phyloP scores from a whole-genome alignment of 2,888 invertebrate genomes.

The Pocota personata region DNA sequence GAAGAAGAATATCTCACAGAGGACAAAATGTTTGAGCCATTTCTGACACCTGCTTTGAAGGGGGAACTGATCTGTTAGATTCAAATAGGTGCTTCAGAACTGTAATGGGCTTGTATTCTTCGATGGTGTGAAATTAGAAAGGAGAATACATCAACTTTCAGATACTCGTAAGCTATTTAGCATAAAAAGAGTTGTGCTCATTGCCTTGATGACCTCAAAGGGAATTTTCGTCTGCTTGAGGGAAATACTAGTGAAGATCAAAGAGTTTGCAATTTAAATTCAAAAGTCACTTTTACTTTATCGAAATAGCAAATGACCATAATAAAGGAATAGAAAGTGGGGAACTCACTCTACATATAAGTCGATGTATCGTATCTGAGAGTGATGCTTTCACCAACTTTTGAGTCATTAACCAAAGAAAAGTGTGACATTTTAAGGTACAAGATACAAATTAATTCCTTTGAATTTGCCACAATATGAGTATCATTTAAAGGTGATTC shows the following conservation, averaged over 20 bases:
- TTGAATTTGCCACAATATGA: too few species aligned
- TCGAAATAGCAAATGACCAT: background rate
- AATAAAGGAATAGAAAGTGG: background rate
- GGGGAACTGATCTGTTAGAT: background rate
- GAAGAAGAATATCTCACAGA: conserved; percentile 10
- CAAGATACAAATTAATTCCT: too few species aligned
- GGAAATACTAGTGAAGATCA: background rate
- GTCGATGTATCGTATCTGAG: too few species aligned
- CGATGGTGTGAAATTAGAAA: conserved; percentile 6
- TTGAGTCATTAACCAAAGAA: too few species aligned
- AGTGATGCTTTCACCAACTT: too few species aligned
- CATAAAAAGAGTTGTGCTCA: conserved; percentile 2
- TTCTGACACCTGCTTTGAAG: conserved; percentile 56
- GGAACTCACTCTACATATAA: too few species aligned
- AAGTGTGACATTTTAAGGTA: too few species aligned
- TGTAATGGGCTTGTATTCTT: background rate
- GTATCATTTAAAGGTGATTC: too few species aligned
- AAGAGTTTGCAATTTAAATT: background rate
- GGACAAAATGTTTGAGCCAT: conserved; percentile 42
- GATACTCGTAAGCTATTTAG: background rate
- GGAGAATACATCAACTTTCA: background rate
- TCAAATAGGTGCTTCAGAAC: background rate
- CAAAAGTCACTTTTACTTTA: background rate
- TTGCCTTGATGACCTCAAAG: background rate
- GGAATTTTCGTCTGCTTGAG: background rate